Base-by-base conservation (phyloP, 2,113 vertebrate genomes). In the Stegastes partitus region DNA sequence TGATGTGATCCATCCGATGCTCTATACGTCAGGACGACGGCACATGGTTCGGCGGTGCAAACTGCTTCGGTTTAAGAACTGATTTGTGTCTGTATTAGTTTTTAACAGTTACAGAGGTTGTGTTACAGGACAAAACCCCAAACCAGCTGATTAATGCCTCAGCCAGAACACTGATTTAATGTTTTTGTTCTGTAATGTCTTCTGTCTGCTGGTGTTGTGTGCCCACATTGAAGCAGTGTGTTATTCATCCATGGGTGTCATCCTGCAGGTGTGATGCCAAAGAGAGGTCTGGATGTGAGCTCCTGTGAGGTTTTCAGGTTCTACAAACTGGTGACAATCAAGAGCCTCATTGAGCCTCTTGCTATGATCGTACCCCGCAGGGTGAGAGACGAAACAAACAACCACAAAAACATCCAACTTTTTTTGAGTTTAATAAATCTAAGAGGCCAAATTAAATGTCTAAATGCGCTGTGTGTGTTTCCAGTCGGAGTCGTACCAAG, bases 401-500 rank as follows among this genome's bases (percentile, higher is more conserved):
- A 31, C 45, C 21, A 34, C 42, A 69, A 47, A 31, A 42, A 4
- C 49, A 28, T 54, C 2, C 2, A 10, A 23, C 11, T 14, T 70
- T 23, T 7, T 34, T 2, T 44, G 2, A 53, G 11, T 11, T n/a
- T 1, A 50, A 4, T 42, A 25, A 14, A 54, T 51, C 44, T 22
- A 26, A 28, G 21, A 57, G 18, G 28, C 28, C 28, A 31, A 34
- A 25, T 9, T 1, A 47, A 4, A 47, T 44, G 39, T 53, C 68
- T 80, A 22, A 64, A 31, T n/a, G n/a, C 5, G 15, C 34, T 68
- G 0, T 79, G 6, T 69, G 0, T 83, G 26, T 84, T 88, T 90
- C n/a, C 91, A 99, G 98, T 98, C 97, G 0, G 98, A 99, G 88
- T 96, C 96, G 0, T 99, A 97, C 93, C 98, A 99, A 81, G 97